These are phyloP conservation scores for Okamejei kenojei DNA, from an alignment of 2,797 vertebrate genomes.

Conservation along the genomic window DNA sequence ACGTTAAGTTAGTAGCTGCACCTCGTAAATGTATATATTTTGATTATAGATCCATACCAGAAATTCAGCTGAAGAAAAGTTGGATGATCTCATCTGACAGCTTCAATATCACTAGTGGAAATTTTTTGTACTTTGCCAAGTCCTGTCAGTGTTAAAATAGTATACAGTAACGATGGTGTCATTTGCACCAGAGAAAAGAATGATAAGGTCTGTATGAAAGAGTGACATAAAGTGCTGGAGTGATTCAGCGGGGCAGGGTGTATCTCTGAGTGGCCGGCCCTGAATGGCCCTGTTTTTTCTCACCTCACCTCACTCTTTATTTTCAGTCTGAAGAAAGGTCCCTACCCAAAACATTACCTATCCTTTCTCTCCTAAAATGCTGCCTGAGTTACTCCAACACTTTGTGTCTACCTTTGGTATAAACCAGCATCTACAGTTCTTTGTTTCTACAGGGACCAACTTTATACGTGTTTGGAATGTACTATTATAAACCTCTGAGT, in stretches of 20 bases:
- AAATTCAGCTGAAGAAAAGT: background rate
- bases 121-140: background rate
- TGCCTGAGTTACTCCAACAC: too few species aligned
- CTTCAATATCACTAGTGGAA: background rate
- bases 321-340: too few species aligned
- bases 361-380: background rate
- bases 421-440: too few species aligned
- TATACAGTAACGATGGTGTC: background rate
- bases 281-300: too few species aligned
- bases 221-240: too few species aligned
- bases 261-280: too few species aligned
- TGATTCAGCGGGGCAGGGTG: too few species aligned
- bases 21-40: background rate
- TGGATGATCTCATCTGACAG: background rate
- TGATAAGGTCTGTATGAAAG: background rate
- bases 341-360: too few species aligned
- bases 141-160: background rate
- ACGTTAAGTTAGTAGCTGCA: background rate
- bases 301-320: too few species aligned
- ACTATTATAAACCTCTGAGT: background rate
- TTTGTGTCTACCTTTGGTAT: too few species aligned
- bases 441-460: too few species aligned
- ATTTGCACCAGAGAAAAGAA: background rate
- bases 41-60: background rate
- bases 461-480: background rate